Conservation (phyloP, 2,888 invertebrate species). For the Drosophila subquinaria region DNA sequence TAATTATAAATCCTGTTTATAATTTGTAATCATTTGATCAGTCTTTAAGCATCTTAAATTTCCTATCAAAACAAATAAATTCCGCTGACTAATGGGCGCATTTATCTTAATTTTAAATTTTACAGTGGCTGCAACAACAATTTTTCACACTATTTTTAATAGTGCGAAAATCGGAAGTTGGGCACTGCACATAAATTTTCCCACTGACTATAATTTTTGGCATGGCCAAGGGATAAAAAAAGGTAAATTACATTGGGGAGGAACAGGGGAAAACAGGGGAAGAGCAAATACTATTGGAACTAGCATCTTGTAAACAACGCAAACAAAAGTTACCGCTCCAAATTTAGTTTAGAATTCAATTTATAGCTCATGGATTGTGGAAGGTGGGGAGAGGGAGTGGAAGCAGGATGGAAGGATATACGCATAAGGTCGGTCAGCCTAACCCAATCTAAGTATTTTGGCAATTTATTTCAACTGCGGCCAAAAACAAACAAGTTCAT, state of each 20-base stretch:
- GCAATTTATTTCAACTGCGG: slow-evolving; percentile 64
- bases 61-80: slow-evolving; percentile 71
- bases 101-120: slow-evolving; percentile 69
- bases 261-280: background rate
- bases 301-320: slow-evolving; percentile 66
- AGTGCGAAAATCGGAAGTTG: slow-evolving; percentile 40
- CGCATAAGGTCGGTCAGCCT: slow-evolving; percentile 31
- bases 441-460: slow-evolving; percentile 46
- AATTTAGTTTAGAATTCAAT: slow-evolving; percentile 69
- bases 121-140: slow-evolving; percentile 36
- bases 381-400: background rate
- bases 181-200: slow-evolving; percentile 66
- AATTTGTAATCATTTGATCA: background rate
- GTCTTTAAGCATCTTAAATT: background rate
- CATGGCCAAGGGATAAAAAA: background rate
- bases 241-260: slow-evolving; percentile 15
- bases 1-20: background rate
- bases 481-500: slow-evolving; percentile 77
- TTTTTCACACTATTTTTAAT: slow-evolving; percentile 64
- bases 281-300: slow-evolving; percentile 3
- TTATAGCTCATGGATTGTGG: slow-evolving; percentile 58
- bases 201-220: slow-evolving; percentile 57
- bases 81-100: slow-evolving; percentile 50
- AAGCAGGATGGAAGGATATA: background rate
- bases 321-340: slow-evolving; percentile 64